phyloP scores from a whole-genome alignment of 2,888 invertebrate genomes.

The Heliconius aoede region DNA sequence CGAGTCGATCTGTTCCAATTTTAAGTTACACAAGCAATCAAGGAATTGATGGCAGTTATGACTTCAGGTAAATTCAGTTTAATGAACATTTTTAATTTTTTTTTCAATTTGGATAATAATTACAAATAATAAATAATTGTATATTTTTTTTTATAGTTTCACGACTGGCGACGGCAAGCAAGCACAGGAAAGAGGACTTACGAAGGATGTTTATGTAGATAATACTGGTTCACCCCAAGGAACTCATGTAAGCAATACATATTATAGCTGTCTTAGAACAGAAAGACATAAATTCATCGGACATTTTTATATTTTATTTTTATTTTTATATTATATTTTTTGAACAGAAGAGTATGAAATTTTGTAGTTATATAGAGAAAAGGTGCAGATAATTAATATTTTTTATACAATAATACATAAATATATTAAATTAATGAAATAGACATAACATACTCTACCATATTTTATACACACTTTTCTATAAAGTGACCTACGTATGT shows the following conservation, averaged over 20 bases:
- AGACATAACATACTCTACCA: too few species aligned
- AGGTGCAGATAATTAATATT: too few species aligned
- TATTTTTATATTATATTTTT: too few species aligned
- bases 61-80: slow-evolving; percentile 67
- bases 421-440: too few species aligned
- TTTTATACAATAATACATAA: too few species aligned
- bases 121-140: not conserved
- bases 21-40: slow-evolving; percentile 81
- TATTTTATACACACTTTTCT: too few species aligned
- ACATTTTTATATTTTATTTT: too few species aligned
- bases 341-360: too few species aligned
- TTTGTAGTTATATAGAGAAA: too few species aligned
- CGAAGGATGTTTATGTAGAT: slow-evolving; percentile 87
- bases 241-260: slow-evolving; percentile 64
- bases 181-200: slow-evolving; percentile 89
- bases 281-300: not conserved
- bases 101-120: not conserved
- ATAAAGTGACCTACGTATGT: too few species aligned
- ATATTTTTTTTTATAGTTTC: slow-evolving; percentile 79
- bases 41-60: slow-evolving; percentile 85
- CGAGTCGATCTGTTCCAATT: slow-evolving; percentile 76
- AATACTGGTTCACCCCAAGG: slow-evolving; percentile 86
- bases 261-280: not conserved
- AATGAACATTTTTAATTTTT: not conserved
- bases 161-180: slow-evolving; percentile 90